A percentile compares a stretch with the other conserved stretches of the same genome.
phyloP scores from a whole-genome alignment of 2,113 vertebrate species.

The Panthera tigris region DNA sequence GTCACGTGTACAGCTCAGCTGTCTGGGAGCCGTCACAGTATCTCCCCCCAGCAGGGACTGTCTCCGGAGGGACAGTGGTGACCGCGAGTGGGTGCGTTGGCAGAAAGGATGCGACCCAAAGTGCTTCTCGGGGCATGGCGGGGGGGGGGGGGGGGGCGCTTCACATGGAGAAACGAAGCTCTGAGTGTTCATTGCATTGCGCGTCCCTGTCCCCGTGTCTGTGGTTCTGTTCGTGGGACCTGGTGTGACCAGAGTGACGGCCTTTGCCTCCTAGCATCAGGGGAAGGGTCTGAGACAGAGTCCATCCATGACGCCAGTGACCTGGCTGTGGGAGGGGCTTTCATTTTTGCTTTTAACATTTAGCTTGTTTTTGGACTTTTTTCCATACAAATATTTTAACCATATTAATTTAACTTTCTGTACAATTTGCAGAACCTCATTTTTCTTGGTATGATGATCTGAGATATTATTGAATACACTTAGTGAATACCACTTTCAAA shows the following conservation, averaged over 20 bases:
- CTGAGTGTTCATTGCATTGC: not conserved
- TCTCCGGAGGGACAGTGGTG: not conserved
- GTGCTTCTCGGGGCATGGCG: not conserved
- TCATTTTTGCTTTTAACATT: not conserved
- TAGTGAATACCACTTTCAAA: not conserved
- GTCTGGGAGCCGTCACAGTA: fast-evolving
- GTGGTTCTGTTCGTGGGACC: not conserved
- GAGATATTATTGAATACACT: not conserved
- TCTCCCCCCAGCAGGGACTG: not conserved
- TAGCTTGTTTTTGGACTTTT: not conserved
- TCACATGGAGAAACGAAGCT: not conserved
- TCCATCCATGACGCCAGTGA: too few relatives aligned
- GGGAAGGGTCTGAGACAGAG: not conserved
- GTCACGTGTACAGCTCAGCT: fast-evolving
- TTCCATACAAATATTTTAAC: not conserved
- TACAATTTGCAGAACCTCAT: fast-evolving
- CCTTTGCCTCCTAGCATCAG: not conserved
- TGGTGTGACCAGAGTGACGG: not conserved
- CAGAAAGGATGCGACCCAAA: fast-evolving
- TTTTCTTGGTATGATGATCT: not conserved
- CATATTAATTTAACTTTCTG: not conserved
- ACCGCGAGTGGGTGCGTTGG: fast-evolving
- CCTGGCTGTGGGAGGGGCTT: not conserved
- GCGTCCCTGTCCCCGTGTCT: not conserved
- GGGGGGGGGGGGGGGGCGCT: not conserved